A percentile compares a stretch with the other conserved stretches of the same genome.
These are phyloP conservation scores for Aix galericulata DNA, from an alignment of 2,113 vertebrate species.

Conservation along the genomic window DNA sequence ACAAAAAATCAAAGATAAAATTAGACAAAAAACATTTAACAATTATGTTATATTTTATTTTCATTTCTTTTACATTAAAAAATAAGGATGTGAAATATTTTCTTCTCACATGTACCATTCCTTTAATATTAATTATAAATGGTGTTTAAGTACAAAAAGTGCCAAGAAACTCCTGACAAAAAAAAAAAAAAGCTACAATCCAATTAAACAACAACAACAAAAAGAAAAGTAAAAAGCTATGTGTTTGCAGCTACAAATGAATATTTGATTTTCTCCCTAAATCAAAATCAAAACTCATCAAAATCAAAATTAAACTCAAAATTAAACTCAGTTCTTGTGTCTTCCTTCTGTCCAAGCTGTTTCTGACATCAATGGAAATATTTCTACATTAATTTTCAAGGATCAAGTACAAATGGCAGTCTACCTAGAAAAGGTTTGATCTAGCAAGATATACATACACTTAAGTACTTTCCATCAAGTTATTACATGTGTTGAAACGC, in stretches of 20 bases:
- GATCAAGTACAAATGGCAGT: not conserved
- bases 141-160: not conserved
- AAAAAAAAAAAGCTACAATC: not conserved
- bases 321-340: not conserved
- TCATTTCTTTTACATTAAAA: not conserved
- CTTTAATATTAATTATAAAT: not conserved
- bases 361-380: not conserved
- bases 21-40: accelerated
- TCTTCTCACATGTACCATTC: not conserved
- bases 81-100: not conserved
- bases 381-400: not conserved
- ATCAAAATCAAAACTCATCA: too few species aligned
- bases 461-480: not conserved
- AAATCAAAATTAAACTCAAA: too few species aligned
- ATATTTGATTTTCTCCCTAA: not conserved
- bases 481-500: not conserved
- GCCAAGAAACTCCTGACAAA: accelerated
- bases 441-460: not conserved
- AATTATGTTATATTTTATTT: not conserved
- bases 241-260: not conserved
- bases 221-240: not conserved
- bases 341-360: not conserved
- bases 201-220: not conserved
- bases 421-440: not conserved
- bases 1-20: not conserved